Evolutionary conservation across 2,797 vertebrate species (phyloP), one percentile per base, ranked within the genome.

Genomic region (Cygnus olor): DNA sequence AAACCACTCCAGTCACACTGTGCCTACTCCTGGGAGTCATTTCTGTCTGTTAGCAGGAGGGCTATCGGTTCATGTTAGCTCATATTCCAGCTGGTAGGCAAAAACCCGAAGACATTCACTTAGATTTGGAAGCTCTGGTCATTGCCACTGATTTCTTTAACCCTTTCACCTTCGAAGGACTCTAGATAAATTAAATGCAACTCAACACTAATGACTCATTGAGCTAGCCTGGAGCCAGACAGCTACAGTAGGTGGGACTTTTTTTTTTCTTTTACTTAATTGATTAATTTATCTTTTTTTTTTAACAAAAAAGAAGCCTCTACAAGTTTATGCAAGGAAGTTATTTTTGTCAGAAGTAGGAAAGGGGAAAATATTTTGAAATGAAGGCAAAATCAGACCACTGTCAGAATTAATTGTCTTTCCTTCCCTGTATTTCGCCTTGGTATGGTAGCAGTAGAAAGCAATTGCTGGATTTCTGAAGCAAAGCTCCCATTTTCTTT

Each of bases 41-140:
- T 77, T 57, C 38, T 42, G 58, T 76, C 60, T 66, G 25, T 70
- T 77, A 34, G 40, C 60, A 89, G 85, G 11, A 85, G 53, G 40
- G 21, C 74, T 56, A 7, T 71, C 5, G 57, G 36, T 89, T 45
- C 82, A 14, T 49, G 87, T 87, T 1, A 80, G 42, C 63, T 91
- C 53, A 64, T 44, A 4, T 53, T 88, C 38, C 34, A 80, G 80
- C 60, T 93, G 85, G 36, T 49, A 78, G 87, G 32, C 82, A 80
- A 49, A 90, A 85, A 44, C n/a, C 76, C 77, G 70, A 54, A 58
- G 4, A 10, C 32, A 42, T 70, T 69, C 47, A 51, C 49, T 24
- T 5, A 64, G 61, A 69, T 57, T 16, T 42, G 61, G n/a, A 45
- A 80, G 64, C 34, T 64, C 14, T 22, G 47, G 60, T 69, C 56